Conservation (phyloP, 2,797 vertebrate species). For the Helicolenus hilgendorfi region DNA sequence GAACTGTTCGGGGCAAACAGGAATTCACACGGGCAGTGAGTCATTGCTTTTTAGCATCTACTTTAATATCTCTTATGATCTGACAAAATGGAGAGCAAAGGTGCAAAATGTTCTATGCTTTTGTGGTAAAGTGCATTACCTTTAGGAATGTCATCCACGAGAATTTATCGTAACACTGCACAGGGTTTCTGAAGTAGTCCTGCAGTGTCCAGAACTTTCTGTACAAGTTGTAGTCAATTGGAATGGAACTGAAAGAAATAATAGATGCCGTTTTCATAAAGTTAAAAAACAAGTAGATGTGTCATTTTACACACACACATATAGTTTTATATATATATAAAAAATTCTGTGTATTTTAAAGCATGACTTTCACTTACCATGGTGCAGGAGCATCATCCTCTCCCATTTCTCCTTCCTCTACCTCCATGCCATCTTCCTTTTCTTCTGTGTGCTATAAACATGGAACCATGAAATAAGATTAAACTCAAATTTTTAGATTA, state of each 20-base stretch:
- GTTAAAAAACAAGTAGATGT: not conserved
- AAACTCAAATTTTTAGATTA: not conserved
- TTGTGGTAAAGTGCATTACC: constrained; percentile 82
- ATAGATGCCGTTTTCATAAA: not conserved
- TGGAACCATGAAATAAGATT: not conserved
- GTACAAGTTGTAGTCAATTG: constrained; percentile 99
- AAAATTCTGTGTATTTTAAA: not conserved
- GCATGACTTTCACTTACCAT: constrained; percentile 87
- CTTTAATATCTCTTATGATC: not conserved
- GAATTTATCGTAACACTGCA: constrained; percentile 98
- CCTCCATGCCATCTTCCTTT: constrained; percentile 97
- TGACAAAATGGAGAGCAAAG: not conserved
- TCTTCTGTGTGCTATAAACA: constrained; percentile 93
- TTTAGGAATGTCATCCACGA: constrained; percentile 99
- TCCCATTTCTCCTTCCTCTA: constrained; percentile 99
- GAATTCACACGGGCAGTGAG: not conserved
- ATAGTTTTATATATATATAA: too few relatives aligned
- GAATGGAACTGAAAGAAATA: constrained; percentile 93
- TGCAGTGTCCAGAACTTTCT: constrained; percentile 99
- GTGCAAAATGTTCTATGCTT: not conserved
- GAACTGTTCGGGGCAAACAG: constrained; percentile 87
- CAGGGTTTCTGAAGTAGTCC: constrained; percentile 98
- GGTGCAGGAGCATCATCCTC: constrained; percentile 97
- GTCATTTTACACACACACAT: not conserved
- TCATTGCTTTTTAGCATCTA: not conserved